These are phyloP conservation scores for Nothobranchius furzeri DNA, from an alignment of 2,113 vertebrate species.

Conservation along the genomic window DNA sequence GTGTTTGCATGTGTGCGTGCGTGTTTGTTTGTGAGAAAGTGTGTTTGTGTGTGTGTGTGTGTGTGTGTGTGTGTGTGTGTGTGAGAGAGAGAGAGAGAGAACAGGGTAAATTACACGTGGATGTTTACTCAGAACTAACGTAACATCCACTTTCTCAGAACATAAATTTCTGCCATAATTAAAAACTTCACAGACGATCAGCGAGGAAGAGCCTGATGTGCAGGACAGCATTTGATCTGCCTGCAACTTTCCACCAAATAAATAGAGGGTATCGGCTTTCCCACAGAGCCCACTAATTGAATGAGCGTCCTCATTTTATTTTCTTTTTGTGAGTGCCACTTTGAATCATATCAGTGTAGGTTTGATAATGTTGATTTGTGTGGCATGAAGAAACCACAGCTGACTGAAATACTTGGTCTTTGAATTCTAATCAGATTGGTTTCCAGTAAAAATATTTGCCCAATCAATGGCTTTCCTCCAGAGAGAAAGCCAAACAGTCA, in stretches of 20 bases:
- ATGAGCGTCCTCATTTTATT: slow-evolving; percentile 34
- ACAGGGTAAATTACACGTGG: slow-evolving; percentile 3
- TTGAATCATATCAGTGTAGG: slow-evolving; percentile 53
- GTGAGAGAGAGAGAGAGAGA: not conserved
- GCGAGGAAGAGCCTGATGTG: slow-evolving; percentile 47
- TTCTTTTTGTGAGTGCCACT: slow-evolving; percentile 34
- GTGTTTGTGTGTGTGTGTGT: not conserved
- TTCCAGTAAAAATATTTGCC: slow-evolving; percentile 64
- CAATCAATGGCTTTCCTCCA: slow-evolving; percentile 58
- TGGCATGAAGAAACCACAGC: slow-evolving; percentile 36
- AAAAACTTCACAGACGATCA: slow-evolving; percentile 61
- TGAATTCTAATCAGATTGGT: slow-evolving; percentile 49
- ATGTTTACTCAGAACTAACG: slow-evolving; percentile 29
- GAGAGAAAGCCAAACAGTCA: slow-evolving; percentile 64
- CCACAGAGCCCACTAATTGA: slow-evolving; percentile 72
- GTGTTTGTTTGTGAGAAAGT: too few species aligned
- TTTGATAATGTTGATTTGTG: slow-evolving; percentile 56
- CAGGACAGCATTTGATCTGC: slow-evolving; percentile 55
- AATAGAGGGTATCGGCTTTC: slow-evolving; percentile 69
- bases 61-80: not conserved
- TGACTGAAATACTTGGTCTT: slow-evolving; percentile 34
- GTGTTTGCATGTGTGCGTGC: too few species aligned
- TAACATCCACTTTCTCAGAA: slow-evolving; percentile 59
- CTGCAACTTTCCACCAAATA: slow-evolving; percentile 67
- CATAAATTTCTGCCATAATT: slow-evolving; percentile 70